Base-by-base conservation (phyloP, 2,888 invertebrate species). In the Acanthococcus lagerstroemiae region DNA sequence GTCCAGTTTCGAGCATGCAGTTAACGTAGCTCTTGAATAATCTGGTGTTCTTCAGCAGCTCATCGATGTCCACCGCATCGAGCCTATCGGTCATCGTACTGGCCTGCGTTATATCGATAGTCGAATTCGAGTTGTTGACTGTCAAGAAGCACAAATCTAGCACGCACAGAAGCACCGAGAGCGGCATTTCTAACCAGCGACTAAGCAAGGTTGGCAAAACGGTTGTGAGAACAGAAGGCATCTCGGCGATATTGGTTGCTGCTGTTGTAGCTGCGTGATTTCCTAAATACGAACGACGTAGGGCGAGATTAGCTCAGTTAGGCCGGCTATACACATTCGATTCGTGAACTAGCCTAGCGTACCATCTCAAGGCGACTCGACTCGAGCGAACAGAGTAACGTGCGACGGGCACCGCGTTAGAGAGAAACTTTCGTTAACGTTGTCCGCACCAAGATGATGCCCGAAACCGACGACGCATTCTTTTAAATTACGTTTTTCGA, bases 131-230 rank as follows among this genome's bases (percentile, higher is more conserved):
- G 48, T 66, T 46, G 56, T 66, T 56, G n/a, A 24, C 19, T 22
- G 56, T 66, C 30, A 66, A 30, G 21, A 66, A 66, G 27, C 66
- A 66, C 44, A 66, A 27, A 46, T 66, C 66, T n/a, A 66, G 21
- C 22, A 48, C 46, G 48, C 66, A 66, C 6, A 66, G 66, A 21
- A 66, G 50, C 46, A 56, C 56, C 27, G 66, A 66, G 26, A 66
- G 66, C 45, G 66, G 66, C 66, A 66, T 66, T 22, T 66, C 56
- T 56, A 66, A 56, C 66, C 55, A 56, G 44, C 66, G 45, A 66
- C 27, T 17, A 22, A 66, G 56, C 50, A 66, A 46, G 19, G 55
- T 48, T 17, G 66, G 55, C 48, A 55, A 66, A 27, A 45, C 48
- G 19, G 55, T 56, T 56, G 55, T 56, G 55, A 65, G 61, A 30